Base-by-base conservation (phyloP, 2,797 vertebrate genomes). In the Thalassophryne amazonica region DNA sequence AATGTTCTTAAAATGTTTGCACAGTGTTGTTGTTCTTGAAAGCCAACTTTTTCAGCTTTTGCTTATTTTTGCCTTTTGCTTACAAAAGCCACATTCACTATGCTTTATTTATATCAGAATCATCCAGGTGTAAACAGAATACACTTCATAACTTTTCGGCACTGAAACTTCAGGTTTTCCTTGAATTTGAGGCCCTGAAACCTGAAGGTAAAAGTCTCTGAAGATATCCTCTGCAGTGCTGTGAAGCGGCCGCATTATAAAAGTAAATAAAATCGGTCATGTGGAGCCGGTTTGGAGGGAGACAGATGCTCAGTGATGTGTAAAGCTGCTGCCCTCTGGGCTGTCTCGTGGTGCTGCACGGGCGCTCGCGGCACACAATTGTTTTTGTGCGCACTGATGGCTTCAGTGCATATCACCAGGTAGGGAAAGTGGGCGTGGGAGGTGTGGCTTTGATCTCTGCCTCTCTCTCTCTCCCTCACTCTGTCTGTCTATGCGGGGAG, bases 391-490 rank as follows among this genome's bases (percentile, higher is more conserved):
- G 59, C 72, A 41, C 58, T 69, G 53, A 34, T 12, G 36, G 53
- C 63, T 68, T 71, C 48, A 52, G 72, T 47, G 54, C 51, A 45
- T 64, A 73, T 66, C 72, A 33, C 64, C 66, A 23, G 80, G 62
- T 67, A 59, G 80, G 81, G 70, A 33, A 40, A 49, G 71, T 76
- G 67, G 75, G 71, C 36, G 63, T 74, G 40, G 43, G 55, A 52
- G 64, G 60, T 62, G 60, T 57, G 76, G 56, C 60, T 78, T 69
- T 72, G 64, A 82, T 83, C 54, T 58, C 21, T 56, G n/a, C n/a
- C n/a, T n/a, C n/a, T n/a, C n/a, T n/a, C n/a, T n/a, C n/a, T n/a
- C n/a, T n/a, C n/a, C n/a, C n/a, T n/a, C n/a, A n/a, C 38, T 46
- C 42, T 76, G 48, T 72, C 51, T 66, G 59, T 78, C 60, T 83